Base-by-base conservation (phyloP, 2,113 vertebrate genomes). In the Smithornis capensis region DNA sequence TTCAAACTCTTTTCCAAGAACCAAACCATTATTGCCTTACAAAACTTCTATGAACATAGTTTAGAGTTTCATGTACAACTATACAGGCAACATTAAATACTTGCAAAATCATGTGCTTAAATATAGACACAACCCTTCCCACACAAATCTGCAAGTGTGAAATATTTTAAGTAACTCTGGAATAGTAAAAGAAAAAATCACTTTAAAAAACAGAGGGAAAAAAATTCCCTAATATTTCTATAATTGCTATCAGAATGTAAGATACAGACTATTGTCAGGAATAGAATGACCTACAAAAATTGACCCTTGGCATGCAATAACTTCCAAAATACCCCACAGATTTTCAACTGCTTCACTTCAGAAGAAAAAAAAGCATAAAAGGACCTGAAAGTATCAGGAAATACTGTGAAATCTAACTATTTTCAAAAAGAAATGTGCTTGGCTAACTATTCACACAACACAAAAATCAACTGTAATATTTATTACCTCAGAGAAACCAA, bases 401-500 rank as follows among this genome's bases (percentile, higher is more conserved):
- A 85, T 53, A 84, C 0, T 10, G 17, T 47, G 18, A 9, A 23
- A 76, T 11, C 53, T 44, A 28, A 27, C 42, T 49, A 5, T 13
- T 69, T 57, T n/a, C 90, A 65, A 74, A 83, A 74, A 21, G 27
- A 83, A 86, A 19, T 1, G 7, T n/a, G 24, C 40, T 62, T 13
- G 9, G 35, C 68, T 53, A 67, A 44, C 78, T 79, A 56, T 6
- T 47, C 40, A 68, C 1, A 1, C 25, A 79, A 53, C 57, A 74
- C 42, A 73, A 94, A 87, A 89, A 73, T 76, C 49, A 79, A 90
- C 67, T 4, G 10, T 24, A 79, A 44, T 83, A 86, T 69, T 80
- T 67, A 69, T 80, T 67, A 91, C 31, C 53, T 85, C 40, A 38
- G 45, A 70, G 42, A 91, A 91, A 70, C 17, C 84, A 91, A 65